Evolutionary conservation across 1,140 invertebrate species (phyloP), one percentile per base, ranked within the genome.

Genomic region (Ips nitidus): DNA sequence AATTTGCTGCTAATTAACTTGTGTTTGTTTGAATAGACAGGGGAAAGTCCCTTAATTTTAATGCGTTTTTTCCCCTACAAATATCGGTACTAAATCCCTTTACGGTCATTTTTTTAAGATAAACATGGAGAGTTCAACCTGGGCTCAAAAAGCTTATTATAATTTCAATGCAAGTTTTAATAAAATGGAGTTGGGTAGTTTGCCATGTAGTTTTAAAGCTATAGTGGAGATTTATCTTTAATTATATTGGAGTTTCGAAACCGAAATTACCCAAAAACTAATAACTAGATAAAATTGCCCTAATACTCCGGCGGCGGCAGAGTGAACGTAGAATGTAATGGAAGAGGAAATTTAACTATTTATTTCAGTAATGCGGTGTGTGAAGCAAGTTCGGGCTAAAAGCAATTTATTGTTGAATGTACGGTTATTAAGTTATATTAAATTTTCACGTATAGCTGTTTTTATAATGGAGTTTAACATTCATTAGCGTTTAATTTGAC

Each of bases 201-300:
- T 38, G 64, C 55, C 47, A 22, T 59, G 64, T 66, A 66, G 55
- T 66, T 66, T 58, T 66, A 58, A 66, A 58, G 64, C 56, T 58
- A 38, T 56, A 57, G 64, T 58, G 52, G 53, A 68, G 66, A 69
- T 69, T 69, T 69, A 69, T 69, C 67, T 69, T 69, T 69, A 69
- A 69, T 69, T 69, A 69, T 69, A 69, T 69, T 69, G 67, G 67
- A 69, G 67, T 69, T 69, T 69, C 50, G 22, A 69, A 69, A 69
- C 59, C 58, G 50, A 69, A 69, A 69, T 69, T 69, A 69, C 58
- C 67, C 53, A 60, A 69, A 69, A 69, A 69, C 67, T 69, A 69
- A 69, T 69, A 69, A 69, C 67, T 69, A 69, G 58, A 69, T 69
- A 69, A 69, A 69, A 69, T 69, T 69, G 67, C 57, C 52, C 67